Base-by-base conservation (phyloP, 2,797 vertebrate species). In the Darevskia nairensis region DNA sequence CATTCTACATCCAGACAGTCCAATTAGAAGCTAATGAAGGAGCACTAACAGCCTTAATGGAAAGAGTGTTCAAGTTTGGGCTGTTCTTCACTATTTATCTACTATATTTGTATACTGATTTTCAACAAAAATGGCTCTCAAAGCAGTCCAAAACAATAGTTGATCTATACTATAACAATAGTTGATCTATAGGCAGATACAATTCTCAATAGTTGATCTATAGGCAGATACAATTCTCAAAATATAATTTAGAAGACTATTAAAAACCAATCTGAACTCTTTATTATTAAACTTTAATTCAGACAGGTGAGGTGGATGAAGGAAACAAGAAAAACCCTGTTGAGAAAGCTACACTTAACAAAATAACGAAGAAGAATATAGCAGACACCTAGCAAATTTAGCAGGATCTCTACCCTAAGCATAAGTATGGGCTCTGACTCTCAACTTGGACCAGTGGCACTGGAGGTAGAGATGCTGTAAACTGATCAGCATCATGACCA, bases 341-440 rank as follows among this genome's bases (percentile, higher is more conserved):
- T 59, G 17, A n/a, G 69, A 84, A 84, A 83, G 72, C 29, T 25
- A 72, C 39, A 83, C 29, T 82, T 82, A 69, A 44, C 46, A 71
- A 83, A 71, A 44, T 76, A 23, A 41, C 21, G 23, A 41, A 41
- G 74, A 25, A 41, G 39, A 64, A 6, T 19, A 64, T 64, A 23
- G 21, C 7, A 23, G 21, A 64, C 61, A 64, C 19, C 61, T 23
- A 64, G 61, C 61, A 19, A 23, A 64, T 64, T 5, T 23, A 2
- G 61, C 61, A 64, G 61, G 61, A 64, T 23, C 61, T 23, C 61
- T 19, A 64, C 1, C 61, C 61, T 64, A 23, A 64, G 61, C 61
- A 64, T 19, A 19, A 64, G 6, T 8, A 74, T 35, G 32, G 32
- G 32, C 15, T 17, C 15, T 32, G 35, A 39, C 32, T 32, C 71